Conservation (phyloP, 2,888 invertebrate genomes). For the Dasypolia templi region DNA sequence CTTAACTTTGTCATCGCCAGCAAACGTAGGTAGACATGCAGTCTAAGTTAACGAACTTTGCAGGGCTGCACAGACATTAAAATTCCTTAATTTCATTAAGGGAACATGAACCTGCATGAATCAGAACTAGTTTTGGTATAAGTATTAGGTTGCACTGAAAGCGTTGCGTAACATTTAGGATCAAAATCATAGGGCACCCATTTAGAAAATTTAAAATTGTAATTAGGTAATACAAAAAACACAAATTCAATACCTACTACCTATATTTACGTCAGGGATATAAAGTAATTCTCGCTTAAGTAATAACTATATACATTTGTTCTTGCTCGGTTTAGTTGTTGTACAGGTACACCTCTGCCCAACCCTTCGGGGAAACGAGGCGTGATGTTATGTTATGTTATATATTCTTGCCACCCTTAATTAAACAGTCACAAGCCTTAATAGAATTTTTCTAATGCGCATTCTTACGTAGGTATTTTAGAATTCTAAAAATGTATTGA, state of each 20-base stretch:
- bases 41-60: slow-evolving; percentile 62
- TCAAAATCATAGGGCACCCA: not conserved
- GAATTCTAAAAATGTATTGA: not conserved
- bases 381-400: too few species aligned
- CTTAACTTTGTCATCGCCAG: slow-evolving; percentile 39
- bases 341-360: too few species aligned
- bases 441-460: not conserved
- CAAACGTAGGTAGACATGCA: slow-evolving; percentile 44
- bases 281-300: not conserved
- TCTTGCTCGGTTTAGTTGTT: too few species aligned
- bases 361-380: too few species aligned
- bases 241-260: not conserved
- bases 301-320: not conserved
- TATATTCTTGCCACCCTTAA: not conserved
- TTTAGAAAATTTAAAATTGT: not conserved
- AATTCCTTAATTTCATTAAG: slow-evolving; percentile 81
- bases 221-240: not conserved
- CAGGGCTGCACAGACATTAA: slow-evolving; percentile 73
- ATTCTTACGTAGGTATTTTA: not conserved
- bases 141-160: slow-evolving; percentile 39
- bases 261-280: not conserved
- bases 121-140: slow-evolving; percentile 65
- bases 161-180: slow-evolving; percentile 18
- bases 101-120: slow-evolving; percentile 69
- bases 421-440: not conserved